phyloP scores from a whole-genome alignment of 2,888 invertebrate species.

The Drosophila trichaetosa region DNA sequence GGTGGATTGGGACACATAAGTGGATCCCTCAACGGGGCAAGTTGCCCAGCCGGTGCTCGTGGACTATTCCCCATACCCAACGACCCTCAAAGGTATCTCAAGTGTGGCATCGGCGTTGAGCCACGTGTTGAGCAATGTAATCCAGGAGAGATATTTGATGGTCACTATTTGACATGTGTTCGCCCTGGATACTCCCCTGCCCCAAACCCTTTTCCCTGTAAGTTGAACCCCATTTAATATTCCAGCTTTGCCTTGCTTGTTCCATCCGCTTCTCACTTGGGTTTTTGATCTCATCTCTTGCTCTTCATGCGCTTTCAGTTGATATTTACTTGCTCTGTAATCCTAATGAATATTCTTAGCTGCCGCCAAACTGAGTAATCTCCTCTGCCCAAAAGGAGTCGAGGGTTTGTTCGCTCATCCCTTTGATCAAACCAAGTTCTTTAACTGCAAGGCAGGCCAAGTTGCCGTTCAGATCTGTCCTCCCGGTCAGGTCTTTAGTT shows the following conservation, averaged over 20 bases:
- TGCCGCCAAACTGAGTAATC: conserved; percentile 34
- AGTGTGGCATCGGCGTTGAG: conserved; percentile 85
- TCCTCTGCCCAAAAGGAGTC: conserved; percentile 85
- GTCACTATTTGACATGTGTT: conserved; percentile 85
- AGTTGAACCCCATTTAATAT: conserved; percentile 31
- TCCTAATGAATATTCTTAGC: conserved; percentile 41
- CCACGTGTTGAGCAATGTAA: conserved; percentile 87
- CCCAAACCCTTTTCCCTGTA: conserved; percentile 41
- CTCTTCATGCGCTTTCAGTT: conserved; percentile 38
- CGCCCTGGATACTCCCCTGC: no score
- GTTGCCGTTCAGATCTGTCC: conserved; percentile 87
- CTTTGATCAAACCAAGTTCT: conserved; percentile 88
- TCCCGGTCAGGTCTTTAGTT: conserved; percentile 88
- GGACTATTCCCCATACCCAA: conserved; percentile 87
- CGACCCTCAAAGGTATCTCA: conserved; percentile 84
- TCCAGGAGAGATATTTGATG: conserved; percentile 87
- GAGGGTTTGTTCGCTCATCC: conserved; percentile 88
- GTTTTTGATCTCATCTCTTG: conserved; percentile 31
- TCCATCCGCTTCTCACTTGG: conserved; percentile 56
- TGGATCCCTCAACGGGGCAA: conserved; percentile 2
- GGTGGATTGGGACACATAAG: neutral
- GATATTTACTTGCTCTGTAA: conserved; percentile 20
- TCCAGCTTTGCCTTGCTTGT: conserved; percentile 18
- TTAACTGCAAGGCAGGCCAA: conserved; percentile 88
- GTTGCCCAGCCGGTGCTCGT: conserved; percentile 84